Evolutionary conservation across 2,113 vertebrate genomes (phyloP).

Genomic region (Menidia beryllina): DNA sequence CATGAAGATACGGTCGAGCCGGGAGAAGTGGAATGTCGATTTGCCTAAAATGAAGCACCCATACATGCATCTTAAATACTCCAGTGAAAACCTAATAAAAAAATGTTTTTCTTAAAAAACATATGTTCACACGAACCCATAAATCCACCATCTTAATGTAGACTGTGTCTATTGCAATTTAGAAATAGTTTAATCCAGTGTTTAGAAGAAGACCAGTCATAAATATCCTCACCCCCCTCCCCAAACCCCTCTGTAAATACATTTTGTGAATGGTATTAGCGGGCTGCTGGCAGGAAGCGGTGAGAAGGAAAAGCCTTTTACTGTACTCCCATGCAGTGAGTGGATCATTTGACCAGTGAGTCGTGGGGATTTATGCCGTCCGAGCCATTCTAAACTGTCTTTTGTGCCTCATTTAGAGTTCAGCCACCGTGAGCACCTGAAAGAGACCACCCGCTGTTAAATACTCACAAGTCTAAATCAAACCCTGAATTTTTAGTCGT

Average conservation of each 20-base stretch:
- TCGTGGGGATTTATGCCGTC: conserved; percentile 55
- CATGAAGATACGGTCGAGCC: conserved; percentile 29
- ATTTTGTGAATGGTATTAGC: conserved; percentile 33
- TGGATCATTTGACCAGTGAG: conserved; percentile 47
- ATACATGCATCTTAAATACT: conserved; percentile 73
- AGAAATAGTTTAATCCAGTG: conserved; percentile 79
- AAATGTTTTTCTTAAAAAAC: no score
- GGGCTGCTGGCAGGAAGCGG: conserved; percentile 36
- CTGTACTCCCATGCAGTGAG: conserved; percentile 57
- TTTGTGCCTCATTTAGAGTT: conserved; percentile 48
- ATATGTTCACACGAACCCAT: conserved; percentile 43
- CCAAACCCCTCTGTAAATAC: background rate
- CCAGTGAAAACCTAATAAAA: conserved; percentile 81
- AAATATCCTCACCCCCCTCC: conserved; percentile 55
- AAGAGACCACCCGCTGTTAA: conserved; percentile 57
- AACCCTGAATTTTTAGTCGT: conserved; percentile 3
- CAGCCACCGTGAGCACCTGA: conserved; percentile 50
- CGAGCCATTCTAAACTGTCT: conserved; percentile 34
- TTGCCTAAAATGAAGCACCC: conserved; percentile 70
- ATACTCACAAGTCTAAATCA: conserved; percentile 15
- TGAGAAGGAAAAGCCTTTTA: conserved; percentile 53
- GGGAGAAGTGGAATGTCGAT: conserved; percentile 46
- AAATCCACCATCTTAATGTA: conserved; percentile 71
- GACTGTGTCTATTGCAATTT: conserved; percentile 71
- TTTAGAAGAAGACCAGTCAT: conserved; percentile 74